phyloP scores from a whole-genome alignment of 2,888 invertebrate genomes.

The Cheilosia variabilis region DNA sequence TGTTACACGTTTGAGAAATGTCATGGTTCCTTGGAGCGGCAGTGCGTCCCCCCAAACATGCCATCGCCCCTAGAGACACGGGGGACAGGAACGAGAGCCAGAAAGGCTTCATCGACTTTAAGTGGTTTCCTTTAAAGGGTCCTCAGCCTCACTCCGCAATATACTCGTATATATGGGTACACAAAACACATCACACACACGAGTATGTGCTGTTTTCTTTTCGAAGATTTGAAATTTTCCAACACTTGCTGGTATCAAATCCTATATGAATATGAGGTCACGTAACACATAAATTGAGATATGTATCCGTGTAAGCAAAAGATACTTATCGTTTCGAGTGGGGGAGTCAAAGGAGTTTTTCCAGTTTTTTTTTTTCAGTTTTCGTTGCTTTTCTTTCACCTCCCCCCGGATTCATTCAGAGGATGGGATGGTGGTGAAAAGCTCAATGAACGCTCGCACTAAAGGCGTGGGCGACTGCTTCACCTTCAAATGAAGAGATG shows the following conservation, averaged over 20 bases:
- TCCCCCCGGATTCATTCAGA: slow-evolving; percentile 49
- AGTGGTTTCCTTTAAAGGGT: slow-evolving; percentile 68
- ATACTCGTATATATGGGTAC: background rate
- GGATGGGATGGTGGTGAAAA: slow-evolving; percentile 63
- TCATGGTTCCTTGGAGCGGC: slow-evolving; percentile 60
- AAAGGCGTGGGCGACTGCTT: slow-evolving; percentile 22
- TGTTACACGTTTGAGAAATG: slow-evolving; percentile 68
- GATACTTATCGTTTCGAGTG: slow-evolving; percentile 74
- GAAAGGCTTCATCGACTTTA: slow-evolving; percentile 65
- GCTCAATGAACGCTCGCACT: slow-evolving; percentile 47
- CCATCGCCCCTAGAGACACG: slow-evolving; percentile 44
- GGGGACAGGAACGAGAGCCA: slow-evolving; percentile 28
- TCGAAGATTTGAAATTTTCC: slow-evolving; percentile 60
- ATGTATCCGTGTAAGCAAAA: slow-evolving; percentile 74
- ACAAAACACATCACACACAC: slow-evolving; percentile 11
- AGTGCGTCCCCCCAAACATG: background rate
- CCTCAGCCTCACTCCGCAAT: slow-evolving; percentile 20
- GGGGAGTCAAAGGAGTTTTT: slow-evolving; percentile 55
- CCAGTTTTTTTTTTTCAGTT: background rate
- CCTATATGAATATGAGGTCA: slow-evolving; percentile 75
- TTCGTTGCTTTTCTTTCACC: slow-evolving; percentile 23
- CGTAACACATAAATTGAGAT: slow-evolving; percentile 76
- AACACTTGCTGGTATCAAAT: slow-evolving; percentile 73
- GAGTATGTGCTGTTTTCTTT: slow-evolving; percentile 58
- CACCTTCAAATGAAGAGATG: slow-evolving; percentile 46